phyloP scores from a whole-genome alignment of 2,888 invertebrate genomes.

The Temnothorax unifasciatus region DNA sequence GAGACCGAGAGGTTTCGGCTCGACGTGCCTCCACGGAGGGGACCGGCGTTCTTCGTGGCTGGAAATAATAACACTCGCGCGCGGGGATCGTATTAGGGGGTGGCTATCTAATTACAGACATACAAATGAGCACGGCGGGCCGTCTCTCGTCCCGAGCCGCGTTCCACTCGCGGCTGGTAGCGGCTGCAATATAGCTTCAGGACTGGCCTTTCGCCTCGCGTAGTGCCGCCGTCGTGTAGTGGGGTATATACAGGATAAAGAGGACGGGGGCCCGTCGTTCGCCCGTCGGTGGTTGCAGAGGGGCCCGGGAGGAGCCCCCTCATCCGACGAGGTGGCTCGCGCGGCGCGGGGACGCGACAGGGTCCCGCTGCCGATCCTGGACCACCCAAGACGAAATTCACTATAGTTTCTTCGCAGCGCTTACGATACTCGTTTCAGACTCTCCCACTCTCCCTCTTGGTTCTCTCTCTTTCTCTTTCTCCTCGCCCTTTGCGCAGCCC shows the following conservation, averaged over 20 bases:
- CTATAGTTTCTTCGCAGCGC: slow-evolving; percentile 82
- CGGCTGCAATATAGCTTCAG: slow-evolving; percentile 69
- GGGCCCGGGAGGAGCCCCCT: slow-evolving; percentile 49
- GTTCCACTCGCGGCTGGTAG: slow-evolving; percentile 67
- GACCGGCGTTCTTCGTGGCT: slow-evolving; percentile 29
- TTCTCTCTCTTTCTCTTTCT: slow-evolving; percentile 27
- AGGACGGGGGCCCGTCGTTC: slow-evolving; percentile 60
- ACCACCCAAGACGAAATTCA: slow-evolving; percentile 86
- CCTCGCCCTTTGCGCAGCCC: slow-evolving; percentile 8
- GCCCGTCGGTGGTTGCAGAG: slow-evolving; percentile 52
- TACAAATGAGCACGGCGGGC: slow-evolving; percentile 81
- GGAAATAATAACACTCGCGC: slow-evolving; percentile 65
- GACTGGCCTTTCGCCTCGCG: slow-evolving; percentile 76
- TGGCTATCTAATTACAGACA: slow-evolving; percentile 82
- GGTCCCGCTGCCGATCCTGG: slow-evolving; percentile 83
- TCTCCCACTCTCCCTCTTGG: slow-evolving; percentile 51
- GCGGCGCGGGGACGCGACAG: slow-evolving; percentile 84
- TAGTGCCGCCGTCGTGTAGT: slow-evolving; percentile 62
- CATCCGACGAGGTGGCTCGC: slow-evolving; percentile 83
- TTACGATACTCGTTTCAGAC: slow-evolving; percentile 75
- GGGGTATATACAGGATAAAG: slow-evolving; percentile 57
- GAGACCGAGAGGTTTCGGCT: slow-evolving; percentile 1
- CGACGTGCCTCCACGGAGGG: background rate
- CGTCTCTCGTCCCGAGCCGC: slow-evolving; percentile 66
- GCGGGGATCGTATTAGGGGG: slow-evolving; percentile 70